A percentile compares a stretch with the other conserved stretches of the same genome.
phyloP scores from a whole-genome alignment of 1,140 invertebrate species.

The Drosophila rhopaloa region DNA sequence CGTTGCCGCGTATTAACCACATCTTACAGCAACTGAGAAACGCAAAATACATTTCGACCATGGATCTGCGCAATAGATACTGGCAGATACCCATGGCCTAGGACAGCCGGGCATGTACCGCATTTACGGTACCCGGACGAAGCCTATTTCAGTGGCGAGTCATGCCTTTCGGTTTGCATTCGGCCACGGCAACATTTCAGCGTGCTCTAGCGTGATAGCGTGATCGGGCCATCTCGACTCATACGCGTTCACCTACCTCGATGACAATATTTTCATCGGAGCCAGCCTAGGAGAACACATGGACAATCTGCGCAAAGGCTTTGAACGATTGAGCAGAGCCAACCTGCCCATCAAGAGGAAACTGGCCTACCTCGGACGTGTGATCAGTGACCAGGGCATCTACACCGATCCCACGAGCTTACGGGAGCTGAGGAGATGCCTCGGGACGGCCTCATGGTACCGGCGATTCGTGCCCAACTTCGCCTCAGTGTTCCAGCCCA shows the following conservation, averaged over 20 bases:
- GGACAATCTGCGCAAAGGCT: background rate
- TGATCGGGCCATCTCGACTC: no score
- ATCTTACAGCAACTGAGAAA: no score
- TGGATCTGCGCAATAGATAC: background rate
- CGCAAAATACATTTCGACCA: no score
- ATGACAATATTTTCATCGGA: constrained; percentile 29
- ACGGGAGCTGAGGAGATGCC: no score
- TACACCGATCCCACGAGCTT: background rate
- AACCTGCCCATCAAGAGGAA: no score
- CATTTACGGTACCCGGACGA: constrained; percentile 1
- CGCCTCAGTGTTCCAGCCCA: constrained; percentile 3
- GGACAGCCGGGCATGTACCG: background rate
- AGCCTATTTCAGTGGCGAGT: constrained; percentile 4
- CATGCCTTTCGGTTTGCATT: constrained; percentile 27
- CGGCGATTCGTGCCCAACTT: constrained; percentile 31
- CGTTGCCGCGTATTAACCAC: no score
- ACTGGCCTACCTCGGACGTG: constrained; percentile 17
- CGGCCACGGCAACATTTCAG: background rate
- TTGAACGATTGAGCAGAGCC: no score
- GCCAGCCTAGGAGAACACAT: background rate
- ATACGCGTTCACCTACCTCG: background rate
- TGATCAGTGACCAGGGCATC: background rate
- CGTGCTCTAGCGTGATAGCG: no score
- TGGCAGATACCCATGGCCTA: background rate
- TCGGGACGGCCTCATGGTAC: constrained; percentile 18